Percentiles rank a stretch among this genome's conserved stretches.
phyloP scores from a whole-genome alignment of 2,113 vertebrate genomes.

The Atherinomorus stipes region DNA sequence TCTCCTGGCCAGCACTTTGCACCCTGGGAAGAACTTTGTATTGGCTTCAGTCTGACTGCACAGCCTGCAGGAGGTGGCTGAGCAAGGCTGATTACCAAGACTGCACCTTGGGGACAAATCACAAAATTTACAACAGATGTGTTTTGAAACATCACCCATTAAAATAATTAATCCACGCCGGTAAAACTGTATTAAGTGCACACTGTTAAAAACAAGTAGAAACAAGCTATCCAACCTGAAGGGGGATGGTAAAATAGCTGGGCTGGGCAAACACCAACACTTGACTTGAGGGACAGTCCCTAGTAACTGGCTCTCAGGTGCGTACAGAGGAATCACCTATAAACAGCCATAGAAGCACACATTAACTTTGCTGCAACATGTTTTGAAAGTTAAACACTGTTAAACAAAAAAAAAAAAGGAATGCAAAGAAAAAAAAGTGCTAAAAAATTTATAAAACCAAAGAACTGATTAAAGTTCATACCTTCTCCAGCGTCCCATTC shows the following conservation, averaged over 20 bases:
- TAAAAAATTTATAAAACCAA: no score
- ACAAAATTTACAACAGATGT: no score
- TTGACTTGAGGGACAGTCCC: constrained; percentile 25
- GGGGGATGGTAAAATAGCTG: not conserved
- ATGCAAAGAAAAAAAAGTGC: no score
- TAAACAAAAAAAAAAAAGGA: no score
- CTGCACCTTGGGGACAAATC: constrained; percentile 68
- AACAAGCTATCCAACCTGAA: constrained; percentile 48
- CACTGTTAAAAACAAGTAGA: not conserved
- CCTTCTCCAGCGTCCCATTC: constrained; percentile 60
- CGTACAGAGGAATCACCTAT: constrained; percentile 48
- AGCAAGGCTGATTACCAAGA: constrained; percentile 38
- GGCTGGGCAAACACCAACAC: constrained; percentile 32
- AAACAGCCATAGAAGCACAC: constrained; percentile 17
- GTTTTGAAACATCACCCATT: no score
- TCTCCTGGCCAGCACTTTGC: constrained; percentile 85
- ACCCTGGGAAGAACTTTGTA: constrained; percentile 56
- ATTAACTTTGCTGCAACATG: not conserved
- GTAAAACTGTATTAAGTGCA: not conserved
- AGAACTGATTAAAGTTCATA: constrained; percentile 2
- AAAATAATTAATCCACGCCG: not conserved
- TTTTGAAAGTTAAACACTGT: no score
- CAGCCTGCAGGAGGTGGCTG: constrained; percentile 32
- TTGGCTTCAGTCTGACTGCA: constrained; percentile 7
- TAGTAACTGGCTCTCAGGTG: constrained; percentile 43